Conservation (phyloP, 2,113 vertebrate species). For the Gymnorhina tibicen region DNA sequence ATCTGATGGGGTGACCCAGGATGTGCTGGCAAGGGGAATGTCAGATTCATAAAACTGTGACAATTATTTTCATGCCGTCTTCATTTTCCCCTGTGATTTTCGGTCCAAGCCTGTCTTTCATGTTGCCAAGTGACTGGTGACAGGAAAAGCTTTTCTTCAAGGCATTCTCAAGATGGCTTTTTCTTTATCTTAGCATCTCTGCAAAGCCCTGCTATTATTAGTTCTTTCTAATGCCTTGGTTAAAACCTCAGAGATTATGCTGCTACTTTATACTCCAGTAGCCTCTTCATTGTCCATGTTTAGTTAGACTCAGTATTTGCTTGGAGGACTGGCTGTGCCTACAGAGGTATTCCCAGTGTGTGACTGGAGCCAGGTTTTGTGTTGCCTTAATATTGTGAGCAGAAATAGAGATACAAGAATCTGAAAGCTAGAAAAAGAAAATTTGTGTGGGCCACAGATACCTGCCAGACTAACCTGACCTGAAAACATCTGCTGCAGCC, state of each 20-base stretch:
- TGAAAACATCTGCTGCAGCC: background rate
- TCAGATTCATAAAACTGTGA: background rate
- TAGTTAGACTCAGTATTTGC: slow-evolving; percentile 60
- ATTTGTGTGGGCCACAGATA: background rate
- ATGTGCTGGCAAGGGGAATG: background rate
- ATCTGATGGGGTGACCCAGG: background rate
- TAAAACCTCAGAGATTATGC: slow-evolving; percentile 51
- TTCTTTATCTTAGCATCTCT: slow-evolving; percentile 27
- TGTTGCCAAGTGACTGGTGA: background rate
- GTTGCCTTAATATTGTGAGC: background rate
- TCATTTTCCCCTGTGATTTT: background rate
- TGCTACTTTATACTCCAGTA: slow-evolving; percentile 16
- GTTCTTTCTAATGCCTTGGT: slow-evolving; percentile 31
- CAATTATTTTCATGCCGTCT: background rate
- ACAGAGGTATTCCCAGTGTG: background rate
- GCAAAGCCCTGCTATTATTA: slow-evolving; percentile 49
- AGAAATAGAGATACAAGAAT: background rate
- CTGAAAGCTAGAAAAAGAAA: background rate
- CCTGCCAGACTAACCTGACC: background rate
- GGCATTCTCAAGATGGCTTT: slow-evolving; percentile 19
- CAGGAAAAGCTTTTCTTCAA: slow-evolving; percentile 2
- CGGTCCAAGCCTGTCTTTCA: background rate
- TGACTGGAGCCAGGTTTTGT: background rate
- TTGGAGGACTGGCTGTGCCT: background rate
- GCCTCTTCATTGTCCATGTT: slow-evolving; percentile 42